phyloP scores from a whole-genome alignment of 1,140 invertebrate species.

The Heliconius hewitsoni region DNA sequence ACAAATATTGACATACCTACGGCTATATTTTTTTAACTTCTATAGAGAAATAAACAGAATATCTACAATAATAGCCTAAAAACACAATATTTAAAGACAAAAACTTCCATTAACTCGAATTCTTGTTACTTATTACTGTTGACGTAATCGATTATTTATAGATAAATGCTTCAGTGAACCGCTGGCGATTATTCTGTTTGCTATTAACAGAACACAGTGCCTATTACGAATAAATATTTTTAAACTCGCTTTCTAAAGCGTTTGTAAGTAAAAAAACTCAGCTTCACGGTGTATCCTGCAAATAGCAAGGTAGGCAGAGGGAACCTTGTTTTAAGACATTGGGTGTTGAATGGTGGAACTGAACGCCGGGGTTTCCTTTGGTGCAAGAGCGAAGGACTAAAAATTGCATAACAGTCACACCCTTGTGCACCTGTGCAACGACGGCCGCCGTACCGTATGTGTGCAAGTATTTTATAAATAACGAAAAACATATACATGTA shows the following conservation, averaged over 20 bases:
- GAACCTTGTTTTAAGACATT: too few relatives aligned
- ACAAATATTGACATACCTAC: neutral
- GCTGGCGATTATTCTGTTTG: neutral
- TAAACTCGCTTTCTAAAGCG: neutral
- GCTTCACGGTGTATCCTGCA: too few relatives aligned
- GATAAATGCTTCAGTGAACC: slow-evolving; percentile 3
- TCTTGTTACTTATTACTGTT: slow-evolving; percentile 12
- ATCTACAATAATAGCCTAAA: neutral
- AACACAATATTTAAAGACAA: neutral
- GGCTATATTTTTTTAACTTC: neutral
- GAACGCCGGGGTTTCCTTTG: too few relatives aligned
- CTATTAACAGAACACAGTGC: neutral
- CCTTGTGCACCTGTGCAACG: too few relatives aligned
- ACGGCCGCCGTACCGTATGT: too few relatives aligned
- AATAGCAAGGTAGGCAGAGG: too few relatives aligned
- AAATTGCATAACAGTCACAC: too few relatives aligned
- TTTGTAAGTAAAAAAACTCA: neutral
- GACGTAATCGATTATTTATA: slow-evolving; percentile 15
- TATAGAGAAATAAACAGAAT: neutral
- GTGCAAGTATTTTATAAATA: too few relatives aligned
- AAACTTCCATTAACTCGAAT: neutral
- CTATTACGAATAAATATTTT: neutral
- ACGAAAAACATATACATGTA: neutral
- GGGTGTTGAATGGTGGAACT: too few relatives aligned
- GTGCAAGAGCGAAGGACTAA: too few relatives aligned